Evolutionary conservation across 1,140 invertebrate genomes (phyloP), one percentile per base, ranked within the genome.

Genomic region (Papilio glaucus): DNA sequence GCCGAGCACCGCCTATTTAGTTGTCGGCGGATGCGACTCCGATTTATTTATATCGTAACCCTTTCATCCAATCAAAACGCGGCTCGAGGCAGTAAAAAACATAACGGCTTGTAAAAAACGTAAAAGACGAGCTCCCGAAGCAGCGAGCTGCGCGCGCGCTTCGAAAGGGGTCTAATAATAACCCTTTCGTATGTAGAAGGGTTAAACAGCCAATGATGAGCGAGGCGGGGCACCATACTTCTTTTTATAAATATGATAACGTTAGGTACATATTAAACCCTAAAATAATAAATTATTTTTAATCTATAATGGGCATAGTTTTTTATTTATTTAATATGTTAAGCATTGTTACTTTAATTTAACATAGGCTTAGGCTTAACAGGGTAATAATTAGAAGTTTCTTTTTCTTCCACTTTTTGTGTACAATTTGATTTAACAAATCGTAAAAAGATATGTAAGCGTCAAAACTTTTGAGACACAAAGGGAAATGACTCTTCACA

Each of bases 51-150:
- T 82, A 83, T 69, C 79, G 73, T 87, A 92, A 90, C 86, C 89
- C 89, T 90, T 91, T 89, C 83, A 82, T 80, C 90, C 90, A 92
- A 91, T 92, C 82, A 84, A 81, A 87, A 77, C 74, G 84, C 80
- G 74, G 61, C 57, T 62, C 67, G 70, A 26, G 71, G 42, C 69
- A 60, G 67, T 82, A 85, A 86, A 90, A 89, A 91, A 85, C 75
- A 84, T 79, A 85, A 81, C 82, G 71, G 74, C 38, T 69, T 72
- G 71, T 86, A 90, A 90, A 91, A 91, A 91, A 88, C 75, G 78
- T 86, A 91, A 89, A 90, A 91, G 84, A 87, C 77, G 83, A 72
- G 53, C 77, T 74, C 75, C 79, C 74, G 69, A 73, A 75, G 71
- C 74, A 75, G 77, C 70, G 76, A 80, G 81, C 88, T 85, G 88